Conservation (phyloP, 1,140 invertebrate species). For the Myzus persicae region DNA sequence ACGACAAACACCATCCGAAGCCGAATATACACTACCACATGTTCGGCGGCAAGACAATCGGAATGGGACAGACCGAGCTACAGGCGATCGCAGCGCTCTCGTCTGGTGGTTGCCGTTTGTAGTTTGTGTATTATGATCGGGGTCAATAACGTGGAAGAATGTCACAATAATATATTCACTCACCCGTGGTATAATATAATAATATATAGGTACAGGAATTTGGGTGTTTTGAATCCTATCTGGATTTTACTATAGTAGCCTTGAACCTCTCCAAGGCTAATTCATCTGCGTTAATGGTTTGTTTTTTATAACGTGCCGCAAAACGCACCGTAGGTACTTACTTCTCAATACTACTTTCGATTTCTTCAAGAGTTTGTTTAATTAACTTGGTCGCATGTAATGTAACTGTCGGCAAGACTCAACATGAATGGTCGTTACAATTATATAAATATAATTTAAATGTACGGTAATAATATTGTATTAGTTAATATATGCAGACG, state of each 20-base stretch:
- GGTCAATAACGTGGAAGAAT: slow-evolving; percentile 54
- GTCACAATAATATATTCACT: slow-evolving; percentile 48
- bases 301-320: neutral
- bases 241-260: neutral
- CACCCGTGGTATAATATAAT: neutral
- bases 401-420: neutral
- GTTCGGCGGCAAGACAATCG: slow-evolving; percentile 37
- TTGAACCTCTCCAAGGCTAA: slow-evolving; percentile 49
- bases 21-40: slow-evolving; percentile 43
- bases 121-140: slow-evolving; percentile 34
- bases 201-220: slow-evolving; percentile 20
- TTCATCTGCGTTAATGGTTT: neutral
- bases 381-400: neutral
- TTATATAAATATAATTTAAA: neutral
- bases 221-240: slow-evolving; percentile 32
- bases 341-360: neutral
- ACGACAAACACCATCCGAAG: neutral
- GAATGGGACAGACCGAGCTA: neutral
- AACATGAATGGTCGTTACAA: neutral
- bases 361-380: neutral
- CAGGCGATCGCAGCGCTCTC: slow-evolving; percentile 49
- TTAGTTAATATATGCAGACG: neutral
- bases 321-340: neutral
- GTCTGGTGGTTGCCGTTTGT: slow-evolving; percentile 5
- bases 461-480: neutral